Conservation (phyloP, 2,888 invertebrate genomes). For the Stomorhina lunata region DNA sequence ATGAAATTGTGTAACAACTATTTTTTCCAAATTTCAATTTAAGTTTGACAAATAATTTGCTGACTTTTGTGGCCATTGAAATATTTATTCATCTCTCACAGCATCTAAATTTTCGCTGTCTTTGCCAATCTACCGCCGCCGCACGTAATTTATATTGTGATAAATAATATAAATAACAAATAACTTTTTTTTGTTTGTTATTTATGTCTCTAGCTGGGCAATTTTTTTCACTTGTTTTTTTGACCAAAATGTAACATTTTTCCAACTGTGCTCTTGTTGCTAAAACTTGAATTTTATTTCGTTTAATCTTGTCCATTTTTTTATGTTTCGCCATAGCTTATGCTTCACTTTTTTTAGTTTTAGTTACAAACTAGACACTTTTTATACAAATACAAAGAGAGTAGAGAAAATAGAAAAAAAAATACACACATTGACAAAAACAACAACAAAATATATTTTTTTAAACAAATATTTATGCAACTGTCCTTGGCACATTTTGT, state of each 20-base stretch:
- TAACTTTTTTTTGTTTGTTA: background rate
- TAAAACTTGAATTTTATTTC: constrained; percentile 49
- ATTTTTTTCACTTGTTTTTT: constrained; percentile 10
- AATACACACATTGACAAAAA: background rate
- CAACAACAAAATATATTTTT: constrained; percentile 15
- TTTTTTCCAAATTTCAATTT: no score
- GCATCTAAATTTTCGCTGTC: background rate
- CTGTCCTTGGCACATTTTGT: constrained; percentile 76
- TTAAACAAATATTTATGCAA: constrained; percentile 71
- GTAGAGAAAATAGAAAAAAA: no score
- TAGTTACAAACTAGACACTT: constrained; percentile 39
- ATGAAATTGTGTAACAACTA: no score
- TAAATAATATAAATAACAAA: background rate
- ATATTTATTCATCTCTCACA: no score
- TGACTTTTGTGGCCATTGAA: no score
- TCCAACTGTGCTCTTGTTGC: constrained; percentile 35
- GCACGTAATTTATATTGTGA: background rate
- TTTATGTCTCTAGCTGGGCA: background rate
- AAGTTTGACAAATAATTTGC: no score
- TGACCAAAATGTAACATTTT: background rate
- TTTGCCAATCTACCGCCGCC: background rate
- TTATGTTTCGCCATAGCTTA: constrained; percentile 14
- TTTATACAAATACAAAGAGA: background rate
- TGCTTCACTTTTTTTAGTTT: constrained; percentile 28
- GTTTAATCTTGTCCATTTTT: constrained; percentile 34